phyloP scores from a whole-genome alignment of 2,888 invertebrate species.

The Conus canariensis region DNA sequence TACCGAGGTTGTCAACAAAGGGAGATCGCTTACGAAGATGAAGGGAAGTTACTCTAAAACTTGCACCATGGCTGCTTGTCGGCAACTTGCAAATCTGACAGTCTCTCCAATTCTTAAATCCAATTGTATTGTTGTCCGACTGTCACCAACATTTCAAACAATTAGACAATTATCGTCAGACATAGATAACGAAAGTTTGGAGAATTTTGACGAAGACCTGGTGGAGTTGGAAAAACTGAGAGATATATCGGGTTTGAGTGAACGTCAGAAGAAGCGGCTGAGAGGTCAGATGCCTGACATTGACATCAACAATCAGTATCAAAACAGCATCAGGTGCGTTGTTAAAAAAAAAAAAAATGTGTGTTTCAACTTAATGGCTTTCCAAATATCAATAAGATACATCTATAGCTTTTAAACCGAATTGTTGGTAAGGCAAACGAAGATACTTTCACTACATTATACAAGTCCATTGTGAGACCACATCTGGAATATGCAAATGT shows the following conservation, averaged over 20 bases:
- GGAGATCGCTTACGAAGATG: not conserved
- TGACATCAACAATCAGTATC: constrained; percentile 22
- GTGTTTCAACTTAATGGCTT: not conserved
- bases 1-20: constrained; percentile 33
- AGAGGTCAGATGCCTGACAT: constrained; percentile 36
- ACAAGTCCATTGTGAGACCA: no score
- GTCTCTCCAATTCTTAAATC: not conserved
- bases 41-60: constrained; percentile 21
- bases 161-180: not conserved
- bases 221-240: constrained; percentile 19
- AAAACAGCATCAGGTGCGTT: constrained; percentile 28
- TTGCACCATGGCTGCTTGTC: constrained; percentile 4
- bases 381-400: no score
- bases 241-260: constrained; percentile 32
- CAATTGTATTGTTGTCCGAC: not conserved
- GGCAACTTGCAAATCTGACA: not conserved
- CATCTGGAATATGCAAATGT: no score
- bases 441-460: no score
- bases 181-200: not conserved
- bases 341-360: not conserved
- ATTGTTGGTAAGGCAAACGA: no score
- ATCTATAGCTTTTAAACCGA: no score
- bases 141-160: not conserved
- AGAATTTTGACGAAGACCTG: constrained; percentile 19
- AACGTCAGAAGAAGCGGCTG: not conserved